Evolutionary conservation across 2,888 invertebrate genomes (phyloP).

Genomic region (Ctena decussata): DNA sequence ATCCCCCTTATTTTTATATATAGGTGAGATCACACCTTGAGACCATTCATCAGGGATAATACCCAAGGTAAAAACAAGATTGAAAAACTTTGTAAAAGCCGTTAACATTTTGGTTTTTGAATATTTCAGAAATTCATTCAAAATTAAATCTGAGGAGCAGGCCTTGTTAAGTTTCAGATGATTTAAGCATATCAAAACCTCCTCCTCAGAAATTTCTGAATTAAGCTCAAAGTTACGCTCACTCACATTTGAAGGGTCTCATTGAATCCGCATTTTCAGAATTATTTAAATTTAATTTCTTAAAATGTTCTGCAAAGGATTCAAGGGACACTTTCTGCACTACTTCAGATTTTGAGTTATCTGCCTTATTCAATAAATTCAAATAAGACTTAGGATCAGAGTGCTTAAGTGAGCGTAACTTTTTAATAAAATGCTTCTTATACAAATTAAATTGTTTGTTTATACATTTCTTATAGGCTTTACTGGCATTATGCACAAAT

Average conservation of each 20-base stretch:
- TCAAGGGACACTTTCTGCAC: not conserved
- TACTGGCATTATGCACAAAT: not conserved
- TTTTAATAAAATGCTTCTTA: not conserved
- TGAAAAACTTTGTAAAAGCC: not conserved
- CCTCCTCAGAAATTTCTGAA: not conserved
- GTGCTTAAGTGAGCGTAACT: not conserved
- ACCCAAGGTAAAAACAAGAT: conserved; percentile 1
- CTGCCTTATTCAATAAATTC: not conserved
- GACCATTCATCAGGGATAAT: not conserved
- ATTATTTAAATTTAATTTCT: not conserved
- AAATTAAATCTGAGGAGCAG: too few species aligned
- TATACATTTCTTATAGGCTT: not conserved
- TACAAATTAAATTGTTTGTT: not conserved
- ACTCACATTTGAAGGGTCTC: not conserved
- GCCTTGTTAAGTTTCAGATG: too few species aligned
- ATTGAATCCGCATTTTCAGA: not conserved
- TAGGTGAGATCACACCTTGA: not conserved
- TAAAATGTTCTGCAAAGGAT: not conserved
- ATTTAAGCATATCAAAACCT: not conserved
- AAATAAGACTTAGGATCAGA: not conserved
- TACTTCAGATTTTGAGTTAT: not conserved
- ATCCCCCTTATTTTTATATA: conserved; percentile 17
- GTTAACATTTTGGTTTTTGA: not conserved
- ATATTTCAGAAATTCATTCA: conserved; percentile 5
- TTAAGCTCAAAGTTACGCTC: not conserved